Percentiles rank a stretch among this genome's conserved stretches.
These are phyloP conservation scores for Wasmannia auropunctata DNA, from an alignment of 1,140 invertebrate genomes.

Conservation along the genomic window DNA sequence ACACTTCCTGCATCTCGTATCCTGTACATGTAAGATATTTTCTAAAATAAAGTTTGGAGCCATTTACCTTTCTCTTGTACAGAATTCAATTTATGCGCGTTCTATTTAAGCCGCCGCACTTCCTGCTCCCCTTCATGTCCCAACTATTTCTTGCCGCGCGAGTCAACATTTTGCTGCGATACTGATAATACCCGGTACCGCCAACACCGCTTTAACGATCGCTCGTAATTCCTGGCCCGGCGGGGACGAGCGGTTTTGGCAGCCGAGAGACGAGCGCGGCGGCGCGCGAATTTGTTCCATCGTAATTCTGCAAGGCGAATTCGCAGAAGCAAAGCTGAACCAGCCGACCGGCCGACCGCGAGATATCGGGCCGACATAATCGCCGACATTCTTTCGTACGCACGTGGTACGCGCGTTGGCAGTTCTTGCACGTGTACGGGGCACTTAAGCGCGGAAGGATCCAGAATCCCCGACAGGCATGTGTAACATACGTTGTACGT, in stretches of 20 bases:
- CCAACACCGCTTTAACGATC: conserved; percentile 15
- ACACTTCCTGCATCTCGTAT: not conserved
- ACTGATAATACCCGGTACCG: conserved; percentile 21
- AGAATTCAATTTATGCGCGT: not conserved
- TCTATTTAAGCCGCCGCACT: not conserved
- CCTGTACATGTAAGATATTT: not conserved
- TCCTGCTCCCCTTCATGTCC: not conserved
- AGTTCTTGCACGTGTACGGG: conserved; percentile 56
- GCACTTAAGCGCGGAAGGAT: conserved; percentile 60
- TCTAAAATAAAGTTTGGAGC: not conserved
- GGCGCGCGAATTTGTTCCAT: conserved; percentile 22
- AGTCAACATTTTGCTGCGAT: conserved; percentile 34
- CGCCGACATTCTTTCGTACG: conserved; percentile 55
- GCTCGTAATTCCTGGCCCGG: conserved; percentile 34
- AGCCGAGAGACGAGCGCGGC: not conserved
- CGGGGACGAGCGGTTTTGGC: conserved; percentile 31
- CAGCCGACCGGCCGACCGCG: conserved; percentile 19
- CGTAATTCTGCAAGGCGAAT: conserved; percentile 46
- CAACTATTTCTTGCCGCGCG: not conserved
- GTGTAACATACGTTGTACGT: not conserved
- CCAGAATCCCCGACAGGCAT: conserved; percentile 28
- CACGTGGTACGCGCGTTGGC: conserved; percentile 51
- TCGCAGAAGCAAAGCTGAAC: conserved; percentile 31
- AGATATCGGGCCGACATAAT: conserved; percentile 50
- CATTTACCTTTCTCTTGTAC: not conserved